Conservation (phyloP, 2,888 invertebrate species). For the Lathronympha strigana region DNA sequence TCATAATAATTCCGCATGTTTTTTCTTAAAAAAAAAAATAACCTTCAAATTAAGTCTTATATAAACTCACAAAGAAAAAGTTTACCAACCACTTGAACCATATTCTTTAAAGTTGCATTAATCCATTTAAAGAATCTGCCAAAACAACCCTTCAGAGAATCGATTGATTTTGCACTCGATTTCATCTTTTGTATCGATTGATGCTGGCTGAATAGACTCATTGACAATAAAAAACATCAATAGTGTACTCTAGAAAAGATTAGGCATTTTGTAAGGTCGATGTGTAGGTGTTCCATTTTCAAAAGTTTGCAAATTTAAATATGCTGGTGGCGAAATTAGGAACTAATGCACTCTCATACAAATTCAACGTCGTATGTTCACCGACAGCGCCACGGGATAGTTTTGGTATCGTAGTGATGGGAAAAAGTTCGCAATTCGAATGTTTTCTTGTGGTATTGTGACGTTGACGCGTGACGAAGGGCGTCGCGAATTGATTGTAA, state of each 20-base stretch:
- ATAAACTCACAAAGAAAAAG: slow-evolving; percentile 7
- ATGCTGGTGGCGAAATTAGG: slow-evolving; percentile 9
- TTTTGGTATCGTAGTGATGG: slow-evolving; percentile 6
- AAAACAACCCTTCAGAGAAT: slow-evolving; percentile 51
- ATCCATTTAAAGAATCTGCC: slow-evolving; percentile 33
- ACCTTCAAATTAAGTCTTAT: not conserved
- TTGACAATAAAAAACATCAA: slow-evolving; percentile 9
- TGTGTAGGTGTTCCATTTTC: slow-evolving; percentile 21
- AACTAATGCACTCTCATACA: not conserved
- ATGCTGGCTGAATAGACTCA: slow-evolving; percentile 42
- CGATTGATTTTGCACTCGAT: slow-evolving; percentile 56
- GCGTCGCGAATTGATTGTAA: slow-evolving; percentile 34
- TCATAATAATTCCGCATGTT: not conserved
- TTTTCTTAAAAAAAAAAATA: not conserved
- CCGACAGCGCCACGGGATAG: slow-evolving; percentile 1
- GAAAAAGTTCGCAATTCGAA: slow-evolving; percentile 18
- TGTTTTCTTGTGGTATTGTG: slow-evolving; percentile 38
- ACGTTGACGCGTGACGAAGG: slow-evolving; percentile 19
- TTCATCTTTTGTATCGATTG: slow-evolving; percentile 49
- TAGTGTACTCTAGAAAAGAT: too few relatives aligned
- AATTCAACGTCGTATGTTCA: not conserved
- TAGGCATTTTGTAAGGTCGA: too few relatives aligned
- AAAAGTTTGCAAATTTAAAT: not conserved
- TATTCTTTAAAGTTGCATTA: slow-evolving; percentile 25
- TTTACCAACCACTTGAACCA: slow-evolving; percentile 29